Base-by-base conservation (phyloP, 2,113 vertebrate genomes). In the Australoheros scitulus region DNA sequence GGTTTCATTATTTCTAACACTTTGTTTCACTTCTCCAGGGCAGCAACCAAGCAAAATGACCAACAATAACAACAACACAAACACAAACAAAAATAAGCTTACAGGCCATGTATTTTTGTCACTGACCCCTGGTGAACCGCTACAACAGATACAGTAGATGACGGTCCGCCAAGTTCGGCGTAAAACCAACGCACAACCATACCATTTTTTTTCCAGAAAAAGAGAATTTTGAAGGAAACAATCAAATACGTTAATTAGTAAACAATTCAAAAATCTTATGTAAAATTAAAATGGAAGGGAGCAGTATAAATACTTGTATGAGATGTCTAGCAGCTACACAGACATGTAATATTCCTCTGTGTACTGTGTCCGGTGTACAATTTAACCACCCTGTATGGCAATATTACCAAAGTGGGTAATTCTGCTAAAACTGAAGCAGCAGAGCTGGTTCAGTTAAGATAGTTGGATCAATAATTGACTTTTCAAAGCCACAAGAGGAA, bases 401-500 rank as follows among this genome's bases (percentile, higher is more conserved):
- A 63, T 5, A 36, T 63, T 63, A 63, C 18, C 61, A 63, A 63
- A 63, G 20, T 38, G 34, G 20, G 26, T 52, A 70, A 70, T 32
- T 70, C 24, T 17, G 29, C 24, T 29, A 70, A 70, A 70, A 15
- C 65, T 32, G 24, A 70, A 52, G 0, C 17, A 52, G 29, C 43
- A 52, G 43, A 72, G 65, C 43, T 43, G 52, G 24, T 3, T 24
- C 43, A 52, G 50, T 20, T 72, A 72, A 55, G 18, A n/a, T 7
- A 1, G 26, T 9, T 72, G 47, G 7, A 55, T 72, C 47, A 72
- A 55, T 72, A 52, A 72, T 29, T 14, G 47, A 55, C 68, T 55
- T 72, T 34, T 55, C 26, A 55, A 72, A 72, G 47, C 68, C 26
- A 72, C 68, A 55, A 72, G 26, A 50, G 68, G 68, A 72, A 72